Evolutionary conservation across 1,140 invertebrate genomes (phyloP).

Genomic region (Copidosoma floridanum): DNA sequence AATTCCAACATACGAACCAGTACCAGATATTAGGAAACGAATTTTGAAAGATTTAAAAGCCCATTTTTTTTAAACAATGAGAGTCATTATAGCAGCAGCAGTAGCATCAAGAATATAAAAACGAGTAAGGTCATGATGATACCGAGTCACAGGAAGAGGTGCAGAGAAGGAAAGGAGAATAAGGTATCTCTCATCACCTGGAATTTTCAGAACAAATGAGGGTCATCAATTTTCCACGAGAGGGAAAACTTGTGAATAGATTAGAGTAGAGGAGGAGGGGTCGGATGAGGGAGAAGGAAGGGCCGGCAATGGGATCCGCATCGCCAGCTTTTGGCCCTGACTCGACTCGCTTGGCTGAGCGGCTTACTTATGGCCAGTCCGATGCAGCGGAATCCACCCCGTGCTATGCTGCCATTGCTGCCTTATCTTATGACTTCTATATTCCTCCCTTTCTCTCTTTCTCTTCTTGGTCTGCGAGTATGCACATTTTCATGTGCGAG

Average conservation of each 20-base stretch:
- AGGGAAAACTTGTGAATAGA: slow-evolving; percentile 20
- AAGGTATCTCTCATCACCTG: slow-evolving; percentile 29
- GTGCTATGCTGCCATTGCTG: neutral
- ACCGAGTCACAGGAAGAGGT: neutral
- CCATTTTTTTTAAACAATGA: no score
- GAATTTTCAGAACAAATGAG: slow-evolving; percentile 29
- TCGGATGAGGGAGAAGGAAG: no score
- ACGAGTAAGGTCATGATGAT: no score
- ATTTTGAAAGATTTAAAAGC: no score
- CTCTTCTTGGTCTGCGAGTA: no score
- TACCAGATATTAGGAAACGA: no score
- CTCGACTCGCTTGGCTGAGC: neutral
- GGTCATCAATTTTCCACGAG: slow-evolving; percentile 19
- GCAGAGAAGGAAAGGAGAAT: slow-evolving; percentile 4
- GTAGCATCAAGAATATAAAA: no score
- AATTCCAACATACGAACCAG: no score
- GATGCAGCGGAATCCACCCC: neutral
- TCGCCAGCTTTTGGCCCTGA: slow-evolving; percentile 12
- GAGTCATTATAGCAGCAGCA: no score
- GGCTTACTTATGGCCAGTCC: slow-evolving; percentile 14
- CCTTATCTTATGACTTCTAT: slow-evolving; percentile 20
- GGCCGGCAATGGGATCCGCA: slow-evolving; percentile 22
- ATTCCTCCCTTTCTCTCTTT: no score
- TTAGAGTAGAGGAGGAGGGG: no score
- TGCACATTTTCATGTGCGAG: no score